Conservation (phyloP, 2,888 invertebrate species). For the Chaetogeoica ovagalla region DNA sequence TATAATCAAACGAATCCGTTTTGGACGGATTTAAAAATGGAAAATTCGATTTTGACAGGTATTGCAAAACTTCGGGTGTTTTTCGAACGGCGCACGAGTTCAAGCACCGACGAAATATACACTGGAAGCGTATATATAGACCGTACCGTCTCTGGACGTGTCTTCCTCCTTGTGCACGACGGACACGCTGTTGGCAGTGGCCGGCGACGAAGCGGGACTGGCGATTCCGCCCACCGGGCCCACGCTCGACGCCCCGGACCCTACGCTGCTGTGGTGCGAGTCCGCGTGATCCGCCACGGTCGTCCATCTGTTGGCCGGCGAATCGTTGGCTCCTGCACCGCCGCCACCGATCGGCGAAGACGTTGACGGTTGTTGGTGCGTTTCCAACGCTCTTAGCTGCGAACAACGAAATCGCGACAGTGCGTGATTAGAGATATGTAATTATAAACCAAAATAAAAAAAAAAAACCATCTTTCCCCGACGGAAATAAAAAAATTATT, state of each 20-base stretch:
- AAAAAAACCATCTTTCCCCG: too few species aligned
- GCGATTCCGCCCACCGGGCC: constrained; percentile 60
- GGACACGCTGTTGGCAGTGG: constrained; percentile 52
- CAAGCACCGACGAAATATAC: too few species aligned
- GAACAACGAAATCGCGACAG: constrained; percentile 54
- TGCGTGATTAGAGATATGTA: too few species aligned
- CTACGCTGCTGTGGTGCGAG: constrained; percentile 56
- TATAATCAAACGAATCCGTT: too few species aligned
- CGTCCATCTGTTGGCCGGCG: constrained; percentile 58
- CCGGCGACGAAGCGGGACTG: constrained; percentile 58
- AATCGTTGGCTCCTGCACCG: constrained; percentile 58
- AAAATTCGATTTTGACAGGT: too few species aligned
- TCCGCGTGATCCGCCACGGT: constrained; percentile 53
- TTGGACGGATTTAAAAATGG: too few species aligned
- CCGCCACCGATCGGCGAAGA: constrained; percentile 54
- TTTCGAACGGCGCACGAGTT: too few species aligned
- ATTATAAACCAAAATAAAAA: too few species aligned
- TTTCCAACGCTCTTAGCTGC: constrained; percentile 54
- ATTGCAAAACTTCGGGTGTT: too few species aligned
- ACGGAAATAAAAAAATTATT: too few species aligned
- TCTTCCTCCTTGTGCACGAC: constrained; percentile 64
- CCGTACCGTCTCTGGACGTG: constrained; percentile 59
- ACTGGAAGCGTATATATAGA: too few species aligned
- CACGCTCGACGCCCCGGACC: constrained; percentile 58
- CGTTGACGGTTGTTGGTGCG: constrained; percentile 41